Evolutionary conservation across 1,140 invertebrate genomes (phyloP).

Genomic region (Colletes gigas): DNA sequence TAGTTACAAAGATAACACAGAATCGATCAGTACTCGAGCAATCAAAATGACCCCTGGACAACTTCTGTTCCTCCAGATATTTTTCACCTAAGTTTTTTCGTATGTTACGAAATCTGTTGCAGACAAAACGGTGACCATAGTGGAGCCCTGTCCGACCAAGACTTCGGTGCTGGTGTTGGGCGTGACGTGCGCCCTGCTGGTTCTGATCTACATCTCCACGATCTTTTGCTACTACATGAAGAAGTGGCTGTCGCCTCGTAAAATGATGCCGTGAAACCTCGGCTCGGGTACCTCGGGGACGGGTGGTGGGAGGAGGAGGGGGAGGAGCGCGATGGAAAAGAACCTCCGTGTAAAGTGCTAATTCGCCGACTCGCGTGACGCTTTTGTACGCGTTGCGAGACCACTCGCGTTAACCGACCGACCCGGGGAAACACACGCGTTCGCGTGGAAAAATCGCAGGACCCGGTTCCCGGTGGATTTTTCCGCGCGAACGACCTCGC

Average conservation of each 20-base stretch:
- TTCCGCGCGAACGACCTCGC: not conserved
- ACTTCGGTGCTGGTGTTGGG: constrained; percentile 93
- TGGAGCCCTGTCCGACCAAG: constrained; percentile 94
- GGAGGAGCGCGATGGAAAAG: not conserved
- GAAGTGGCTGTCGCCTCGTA: constrained; percentile 92
- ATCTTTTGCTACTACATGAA: constrained; percentile 95
- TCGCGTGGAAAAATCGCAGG: constrained; percentile 20
- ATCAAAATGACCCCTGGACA: no score
- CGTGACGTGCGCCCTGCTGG: constrained; percentile 93
- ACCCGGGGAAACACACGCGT: not conserved
- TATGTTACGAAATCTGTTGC: constrained; percentile 71
- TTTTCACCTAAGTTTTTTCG: no score
- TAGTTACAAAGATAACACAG: constrained; percentile 43
- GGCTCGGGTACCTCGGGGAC: not conserved
- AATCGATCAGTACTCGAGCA: no score
- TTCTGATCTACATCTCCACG: constrained; percentile 94
- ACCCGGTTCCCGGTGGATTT: not conserved
- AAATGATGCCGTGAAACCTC: constrained; percentile 87
- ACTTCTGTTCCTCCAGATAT: no score
- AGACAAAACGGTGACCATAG: constrained; percentile 93
- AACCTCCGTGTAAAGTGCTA: constrained; percentile 17
- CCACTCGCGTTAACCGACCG: not conserved
- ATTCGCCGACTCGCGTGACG: constrained; percentile 5
- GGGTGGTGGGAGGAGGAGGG: not conserved
- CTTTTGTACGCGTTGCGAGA: not conserved